These are phyloP conservation scores for Syrmaticus mikado DNA, from an alignment of 2,113 vertebrate genomes.

Conservation along the genomic window DNA sequence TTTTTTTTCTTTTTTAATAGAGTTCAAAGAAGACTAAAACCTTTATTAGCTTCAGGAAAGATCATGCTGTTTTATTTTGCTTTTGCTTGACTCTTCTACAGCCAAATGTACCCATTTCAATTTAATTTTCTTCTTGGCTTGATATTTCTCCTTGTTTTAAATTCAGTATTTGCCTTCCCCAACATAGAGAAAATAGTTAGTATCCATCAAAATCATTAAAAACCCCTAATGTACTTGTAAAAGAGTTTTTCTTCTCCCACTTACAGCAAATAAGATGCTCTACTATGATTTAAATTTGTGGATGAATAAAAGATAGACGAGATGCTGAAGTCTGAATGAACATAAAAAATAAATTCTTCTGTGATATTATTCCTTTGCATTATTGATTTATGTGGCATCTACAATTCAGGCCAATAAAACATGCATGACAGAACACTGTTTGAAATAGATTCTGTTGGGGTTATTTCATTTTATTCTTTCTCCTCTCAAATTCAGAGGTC, in stretches of 20 bases:
- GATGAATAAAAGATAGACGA: not conserved
- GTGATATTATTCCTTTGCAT: not conserved
- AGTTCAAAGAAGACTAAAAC: not conserved
- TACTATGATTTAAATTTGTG: not conserved
- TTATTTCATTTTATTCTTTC: not conserved
- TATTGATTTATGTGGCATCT: not conserved
- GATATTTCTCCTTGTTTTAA: not conserved
- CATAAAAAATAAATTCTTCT: not conserved
- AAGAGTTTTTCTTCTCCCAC: not conserved
- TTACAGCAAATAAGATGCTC: not conserved
- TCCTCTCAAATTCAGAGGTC: not conserved
- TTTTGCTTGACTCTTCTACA: not conserved
- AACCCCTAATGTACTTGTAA: not conserved
- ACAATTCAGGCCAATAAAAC: not conserved
- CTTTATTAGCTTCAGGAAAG: not conserved
- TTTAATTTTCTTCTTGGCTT: conserved; percentile 14
- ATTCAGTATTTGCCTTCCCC: not conserved
- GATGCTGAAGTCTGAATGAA: not conserved
- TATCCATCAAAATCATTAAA: not conserved
- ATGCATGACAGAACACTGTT: not conserved
- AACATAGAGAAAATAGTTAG: not conserved
- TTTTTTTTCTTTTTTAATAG: not conserved
- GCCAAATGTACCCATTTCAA: not conserved
- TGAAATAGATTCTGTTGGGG: not conserved
- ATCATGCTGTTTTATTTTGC: not conserved